A percentile compares a stretch with the other conserved stretches of the same genome.
These are phyloP conservation scores for Bos indicus DNA, from an alignment of 2,113 vertebrate species.

Conservation along the genomic window DNA sequence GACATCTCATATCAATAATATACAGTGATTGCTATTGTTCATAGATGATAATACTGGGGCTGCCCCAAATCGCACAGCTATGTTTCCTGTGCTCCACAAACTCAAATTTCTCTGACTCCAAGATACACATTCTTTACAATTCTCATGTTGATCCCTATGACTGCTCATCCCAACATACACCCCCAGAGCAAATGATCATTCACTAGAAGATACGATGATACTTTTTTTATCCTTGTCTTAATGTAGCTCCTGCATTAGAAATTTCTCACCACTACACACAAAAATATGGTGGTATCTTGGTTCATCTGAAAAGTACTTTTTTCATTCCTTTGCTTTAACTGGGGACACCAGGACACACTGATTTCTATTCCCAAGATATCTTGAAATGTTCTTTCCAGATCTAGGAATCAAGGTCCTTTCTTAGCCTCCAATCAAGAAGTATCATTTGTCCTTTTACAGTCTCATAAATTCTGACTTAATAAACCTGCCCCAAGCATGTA, in stretches of 20 bases:
- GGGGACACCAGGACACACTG: not conserved
- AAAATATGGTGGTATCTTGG: not conserved
- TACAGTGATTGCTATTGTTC: not conserved
- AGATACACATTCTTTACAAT: not conserved
- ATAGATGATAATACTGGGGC: not conserved
- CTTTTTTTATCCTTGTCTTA: not conserved
- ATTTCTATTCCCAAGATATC: not conserved
- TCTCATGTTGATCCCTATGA: not conserved
- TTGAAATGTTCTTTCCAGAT: conserved; percentile 1
- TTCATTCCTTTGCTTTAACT: not conserved
- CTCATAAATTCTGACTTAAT: conserved; percentile 6
- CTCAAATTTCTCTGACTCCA: not conserved
- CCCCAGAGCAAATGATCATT: not conserved
- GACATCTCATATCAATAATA: not conserved
- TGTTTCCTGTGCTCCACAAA: not conserved
- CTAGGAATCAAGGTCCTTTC: not conserved
- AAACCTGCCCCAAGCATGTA: not conserved
- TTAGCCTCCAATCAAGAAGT: not conserved
- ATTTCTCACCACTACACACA: not conserved
- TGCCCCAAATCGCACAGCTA: not conserved
- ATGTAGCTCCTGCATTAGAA: not conserved
- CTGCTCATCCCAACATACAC: not conserved
- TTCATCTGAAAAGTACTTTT: not conserved
- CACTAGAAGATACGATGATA: not conserved
- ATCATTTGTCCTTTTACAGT: not conserved